These are phyloP conservation scores for Ctenopoma multispine DNA, from an alignment of 2,797 vertebrate genomes.

Conservation along the genomic window DNA sequence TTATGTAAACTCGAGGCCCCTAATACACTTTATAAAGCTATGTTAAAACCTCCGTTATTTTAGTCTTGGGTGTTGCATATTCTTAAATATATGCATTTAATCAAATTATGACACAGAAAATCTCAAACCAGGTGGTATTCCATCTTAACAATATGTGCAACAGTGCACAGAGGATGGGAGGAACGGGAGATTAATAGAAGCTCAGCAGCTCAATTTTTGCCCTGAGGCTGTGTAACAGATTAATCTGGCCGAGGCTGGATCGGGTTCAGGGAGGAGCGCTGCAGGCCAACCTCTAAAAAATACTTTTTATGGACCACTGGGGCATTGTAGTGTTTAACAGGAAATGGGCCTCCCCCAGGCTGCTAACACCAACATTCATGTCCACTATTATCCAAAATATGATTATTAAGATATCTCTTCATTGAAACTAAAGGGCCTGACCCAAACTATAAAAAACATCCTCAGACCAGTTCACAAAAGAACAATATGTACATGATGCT, in stretches of 20 bases:
- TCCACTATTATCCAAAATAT: not conserved
- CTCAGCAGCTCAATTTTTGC: constrained; percentile 13
- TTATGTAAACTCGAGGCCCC: no score
- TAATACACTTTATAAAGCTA: no score
- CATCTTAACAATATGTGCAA: not conserved
- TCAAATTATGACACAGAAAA: not conserved
- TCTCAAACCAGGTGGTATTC: not conserved
- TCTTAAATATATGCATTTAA: not conserved
- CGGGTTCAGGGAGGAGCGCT: not conserved
- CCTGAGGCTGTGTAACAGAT: constrained; percentile 7
- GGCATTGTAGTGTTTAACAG: not conserved
- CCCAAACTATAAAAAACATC: not conserved
- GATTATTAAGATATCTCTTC: not conserved
- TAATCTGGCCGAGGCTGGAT: not conserved
- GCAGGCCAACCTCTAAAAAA: not conserved
- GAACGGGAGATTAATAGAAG: not conserved
- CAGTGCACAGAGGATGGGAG: not conserved
- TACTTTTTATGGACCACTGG: not conserved
- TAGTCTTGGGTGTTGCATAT: not conserved
- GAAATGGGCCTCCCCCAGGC: not conserved
- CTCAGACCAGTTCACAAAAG: not conserved
- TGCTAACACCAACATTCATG: constrained; percentile 5
- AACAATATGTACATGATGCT: not conserved
- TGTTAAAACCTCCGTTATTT: not conserved
- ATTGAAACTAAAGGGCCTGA: not conserved